These are phyloP conservation scores for Nemopilema nomurai DNA, from an alignment of 30 jellyfish, hydroid and myxozoan genomes.

Conservation along the genomic window DNA sequence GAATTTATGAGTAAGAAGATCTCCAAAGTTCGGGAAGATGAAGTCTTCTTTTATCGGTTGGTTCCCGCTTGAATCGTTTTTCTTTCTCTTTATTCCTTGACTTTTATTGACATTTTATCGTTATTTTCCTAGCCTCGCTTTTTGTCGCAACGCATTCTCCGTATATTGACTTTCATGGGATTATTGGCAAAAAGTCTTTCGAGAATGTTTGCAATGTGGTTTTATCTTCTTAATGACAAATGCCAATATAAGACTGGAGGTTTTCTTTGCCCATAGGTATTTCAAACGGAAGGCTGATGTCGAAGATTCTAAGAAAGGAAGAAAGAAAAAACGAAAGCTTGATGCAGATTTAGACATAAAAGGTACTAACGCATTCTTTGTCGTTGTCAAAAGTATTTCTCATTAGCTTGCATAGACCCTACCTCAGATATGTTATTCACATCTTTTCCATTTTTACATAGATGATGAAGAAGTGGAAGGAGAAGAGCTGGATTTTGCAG, in stretches of 20 bases:
- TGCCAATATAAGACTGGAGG: not conserved
- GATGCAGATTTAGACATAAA: slow-evolving; percentile 24
- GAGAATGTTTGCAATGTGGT: not conserved
- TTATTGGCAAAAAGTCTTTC: not conserved
- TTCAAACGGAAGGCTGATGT: slow-evolving; percentile 63
- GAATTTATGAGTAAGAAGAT: slow-evolving; percentile 53
- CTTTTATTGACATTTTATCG: too few relatives aligned
- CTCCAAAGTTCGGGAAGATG: slow-evolving; percentile 81
- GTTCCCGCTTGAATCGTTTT: not conserved
- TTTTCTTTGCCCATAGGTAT: slow-evolving; percentile 27
- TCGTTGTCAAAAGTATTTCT: too few relatives aligned
- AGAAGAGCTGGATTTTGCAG: slow-evolving; percentile 76
- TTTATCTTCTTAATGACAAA: too few relatives aligned
- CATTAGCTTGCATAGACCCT: too few relatives aligned
- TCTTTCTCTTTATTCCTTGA: not conserved
- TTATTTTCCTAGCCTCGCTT: not conserved
- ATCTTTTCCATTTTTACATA: not conserved
- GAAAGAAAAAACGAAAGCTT: slow-evolving; percentile 13
- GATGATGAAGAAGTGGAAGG: slow-evolving; percentile 36
- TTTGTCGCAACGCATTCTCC: not conserved
- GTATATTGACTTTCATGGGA: not conserved
- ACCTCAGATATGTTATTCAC: not conserved
- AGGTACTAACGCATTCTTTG: slow-evolving; percentile 1
- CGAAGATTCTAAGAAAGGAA: slow-evolving; percentile 60
- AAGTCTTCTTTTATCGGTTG: slow-evolving; percentile 75